These are phyloP conservation scores for Tinea pellionella DNA, from an alignment of 2,888 invertebrate genomes.

Conservation along the genomic window DNA sequence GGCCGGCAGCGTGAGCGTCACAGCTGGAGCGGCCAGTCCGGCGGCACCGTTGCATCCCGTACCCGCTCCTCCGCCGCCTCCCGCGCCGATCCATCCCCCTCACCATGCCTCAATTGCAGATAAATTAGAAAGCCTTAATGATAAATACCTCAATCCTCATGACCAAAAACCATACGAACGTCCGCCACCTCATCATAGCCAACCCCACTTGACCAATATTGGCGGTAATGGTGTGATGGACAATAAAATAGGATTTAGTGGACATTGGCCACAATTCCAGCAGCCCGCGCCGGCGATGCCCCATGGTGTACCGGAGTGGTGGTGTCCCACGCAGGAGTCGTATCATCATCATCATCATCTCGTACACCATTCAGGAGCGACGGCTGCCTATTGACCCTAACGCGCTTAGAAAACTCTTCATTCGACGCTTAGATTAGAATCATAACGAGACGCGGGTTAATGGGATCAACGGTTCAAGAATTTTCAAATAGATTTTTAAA, in stretches of 20 bases:
- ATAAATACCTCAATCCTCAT: constrained; percentile 62
- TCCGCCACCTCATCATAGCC: constrained; percentile 54
- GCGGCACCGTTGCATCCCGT: constrained; percentile 49
- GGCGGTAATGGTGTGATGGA: constrained; percentile 75
- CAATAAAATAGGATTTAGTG: constrained; percentile 72
- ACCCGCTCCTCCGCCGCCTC: constrained; percentile 45
- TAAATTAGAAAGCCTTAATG: constrained; percentile 62
- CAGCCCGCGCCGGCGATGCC: constrained; percentile 76
- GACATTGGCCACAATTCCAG: constrained; percentile 77
- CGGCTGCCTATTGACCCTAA: constrained; percentile 80
- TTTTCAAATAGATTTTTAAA: background rate
- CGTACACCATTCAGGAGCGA: constrained; percentile 75
- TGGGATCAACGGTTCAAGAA: background rate
- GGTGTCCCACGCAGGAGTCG: constrained; percentile 63
- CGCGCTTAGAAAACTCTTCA: constrained; percentile 68
- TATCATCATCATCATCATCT: constrained; percentile 70
- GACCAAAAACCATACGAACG: constrained; percentile 79
- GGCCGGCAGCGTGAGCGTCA: constrained; percentile 79
- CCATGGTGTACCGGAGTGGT: constrained; percentile 64
- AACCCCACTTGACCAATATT: constrained; percentile 51
- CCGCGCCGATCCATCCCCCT: constrained; percentile 34
- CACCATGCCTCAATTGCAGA: constrained; percentile 60
- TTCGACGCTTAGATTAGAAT: constrained; percentile 36
- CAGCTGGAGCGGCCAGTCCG: constrained; percentile 70
- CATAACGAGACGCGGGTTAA: background rate